Percentiles rank a stretch among this genome's conserved stretches.
Conservation (phyloP, 2,113 vertebrate genomes). For the Passer montanus region DNA sequence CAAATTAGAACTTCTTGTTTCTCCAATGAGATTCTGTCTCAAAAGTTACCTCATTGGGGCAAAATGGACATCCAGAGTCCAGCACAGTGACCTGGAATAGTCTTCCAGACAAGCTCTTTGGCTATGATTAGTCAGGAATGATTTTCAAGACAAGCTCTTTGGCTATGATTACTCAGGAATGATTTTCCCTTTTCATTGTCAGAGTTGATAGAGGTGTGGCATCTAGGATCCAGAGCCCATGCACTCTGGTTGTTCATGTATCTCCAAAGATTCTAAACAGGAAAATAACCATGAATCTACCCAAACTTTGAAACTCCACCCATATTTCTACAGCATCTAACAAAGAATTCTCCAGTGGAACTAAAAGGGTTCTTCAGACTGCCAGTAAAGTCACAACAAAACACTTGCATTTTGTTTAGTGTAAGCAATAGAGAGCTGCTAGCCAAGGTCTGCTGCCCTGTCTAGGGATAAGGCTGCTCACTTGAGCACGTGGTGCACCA, state of each 20-base stretch:
- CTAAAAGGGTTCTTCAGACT: not conserved
- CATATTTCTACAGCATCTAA: not conserved
- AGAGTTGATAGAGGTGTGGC: not conserved
- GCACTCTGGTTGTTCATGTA: not conserved
- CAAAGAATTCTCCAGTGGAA: not conserved
- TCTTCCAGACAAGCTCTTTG: not conserved
- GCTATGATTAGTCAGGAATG: not conserved
- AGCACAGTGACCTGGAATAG: not conserved
- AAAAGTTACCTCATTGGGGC: not conserved
- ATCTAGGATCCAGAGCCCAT: not conserved
- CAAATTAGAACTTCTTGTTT: not conserved
- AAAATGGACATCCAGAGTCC: not conserved
- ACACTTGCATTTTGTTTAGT: not conserved
- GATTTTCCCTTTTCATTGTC: not conserved
- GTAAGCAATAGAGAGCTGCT: not conserved
- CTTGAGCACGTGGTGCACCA: accelerated
- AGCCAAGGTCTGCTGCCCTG: not conserved
- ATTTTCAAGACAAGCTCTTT: not conserved
- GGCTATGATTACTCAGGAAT: not conserved
- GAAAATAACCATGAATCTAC: not conserved
- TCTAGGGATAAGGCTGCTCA: not conserved
- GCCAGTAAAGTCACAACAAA: not conserved
- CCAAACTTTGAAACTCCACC: not conserved
- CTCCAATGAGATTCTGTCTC: not conserved
- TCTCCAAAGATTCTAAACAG: not conserved